phyloP scores from a whole-genome alignment of 2,797 vertebrate genomes.

The Alca torda region DNA sequence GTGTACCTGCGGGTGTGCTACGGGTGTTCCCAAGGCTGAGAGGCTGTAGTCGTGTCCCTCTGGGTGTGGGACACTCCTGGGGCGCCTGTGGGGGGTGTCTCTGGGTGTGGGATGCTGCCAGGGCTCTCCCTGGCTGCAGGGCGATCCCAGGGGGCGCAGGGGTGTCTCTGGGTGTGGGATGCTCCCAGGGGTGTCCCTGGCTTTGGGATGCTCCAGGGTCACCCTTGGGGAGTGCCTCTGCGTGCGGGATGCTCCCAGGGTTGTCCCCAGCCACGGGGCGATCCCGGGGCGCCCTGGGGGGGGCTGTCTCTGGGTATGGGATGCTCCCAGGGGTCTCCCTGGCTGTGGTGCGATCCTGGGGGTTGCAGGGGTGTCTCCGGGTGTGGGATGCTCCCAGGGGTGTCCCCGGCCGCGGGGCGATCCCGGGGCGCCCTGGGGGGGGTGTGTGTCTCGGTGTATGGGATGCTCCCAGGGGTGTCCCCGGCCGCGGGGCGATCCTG shows the following conservation, averaged over 20 bases:
- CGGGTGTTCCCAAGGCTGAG: background rate
- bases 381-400: fast-evolving
- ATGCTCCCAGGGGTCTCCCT: too few species aligned
- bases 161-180: too few species aligned
- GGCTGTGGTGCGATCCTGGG: too few species aligned
- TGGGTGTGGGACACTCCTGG: fast-evolving
- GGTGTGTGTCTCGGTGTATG: fast-evolving
- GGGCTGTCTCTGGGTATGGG: background rate
- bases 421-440: too few species aligned
- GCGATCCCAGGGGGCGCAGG: too few species aligned
- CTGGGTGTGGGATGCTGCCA: background rate
- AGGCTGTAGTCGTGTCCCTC: background rate
- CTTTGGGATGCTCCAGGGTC: too few species aligned
- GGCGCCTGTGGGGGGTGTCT: background rate
- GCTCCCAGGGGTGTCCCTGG: too few species aligned
- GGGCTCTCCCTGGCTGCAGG: too few species aligned
- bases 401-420: background rate
- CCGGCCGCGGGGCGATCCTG: too few species aligned
- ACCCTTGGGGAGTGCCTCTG: background rate
- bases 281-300: too few species aligned
- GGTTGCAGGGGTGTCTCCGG: background rate
- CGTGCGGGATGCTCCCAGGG: too few species aligned
- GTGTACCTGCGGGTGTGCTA: background rate
- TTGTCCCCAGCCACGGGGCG: too few species aligned
- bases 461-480: background rate